Conservation (phyloP, 1,140 invertebrate species). For the Drosophila serrata region DNA sequence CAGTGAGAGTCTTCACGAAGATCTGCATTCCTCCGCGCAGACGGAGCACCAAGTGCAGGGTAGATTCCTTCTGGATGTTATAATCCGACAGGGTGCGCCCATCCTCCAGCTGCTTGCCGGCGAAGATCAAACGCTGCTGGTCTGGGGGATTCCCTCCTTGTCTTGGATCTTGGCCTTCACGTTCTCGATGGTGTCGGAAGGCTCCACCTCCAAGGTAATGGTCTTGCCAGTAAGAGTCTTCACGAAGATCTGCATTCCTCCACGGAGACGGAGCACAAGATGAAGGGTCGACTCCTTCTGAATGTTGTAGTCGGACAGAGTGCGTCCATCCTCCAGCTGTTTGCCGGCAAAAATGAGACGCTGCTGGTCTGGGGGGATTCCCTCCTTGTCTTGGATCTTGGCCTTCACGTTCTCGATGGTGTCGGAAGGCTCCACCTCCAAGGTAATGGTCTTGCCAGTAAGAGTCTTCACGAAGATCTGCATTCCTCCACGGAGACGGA, state of each 20-base stretch:
- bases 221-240: constrained; percentile 93
- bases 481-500: constrained; percentile 92
- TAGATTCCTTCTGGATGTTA: constrained; percentile 96
- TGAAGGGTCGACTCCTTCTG: no score
- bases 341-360: no score
- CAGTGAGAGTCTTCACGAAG: no score
- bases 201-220: constrained; percentile 86
- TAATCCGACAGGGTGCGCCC: constrained; percentile 93
- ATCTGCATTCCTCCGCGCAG: constrained; percentile 91
- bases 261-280: constrained; percentile 88
- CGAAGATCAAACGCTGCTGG: constrained; percentile 91
- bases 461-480: constrained; percentile 94
- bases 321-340: no score
- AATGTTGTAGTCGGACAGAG: no score
- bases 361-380: no score
- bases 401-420: no score
- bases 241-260: constrained; percentile 93
- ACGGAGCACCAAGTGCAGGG: constrained; percentile 94
- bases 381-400: no score
- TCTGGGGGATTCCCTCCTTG: constrained; percentile 84
- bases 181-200: constrained; percentile 45
- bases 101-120: constrained; percentile 93
- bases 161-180: constrained; percentile 57
- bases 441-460: constrained; percentile 88
- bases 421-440: no score